Conservation (phyloP, 2,888 invertebrate species). For the Calephelis perditalis region DNA sequence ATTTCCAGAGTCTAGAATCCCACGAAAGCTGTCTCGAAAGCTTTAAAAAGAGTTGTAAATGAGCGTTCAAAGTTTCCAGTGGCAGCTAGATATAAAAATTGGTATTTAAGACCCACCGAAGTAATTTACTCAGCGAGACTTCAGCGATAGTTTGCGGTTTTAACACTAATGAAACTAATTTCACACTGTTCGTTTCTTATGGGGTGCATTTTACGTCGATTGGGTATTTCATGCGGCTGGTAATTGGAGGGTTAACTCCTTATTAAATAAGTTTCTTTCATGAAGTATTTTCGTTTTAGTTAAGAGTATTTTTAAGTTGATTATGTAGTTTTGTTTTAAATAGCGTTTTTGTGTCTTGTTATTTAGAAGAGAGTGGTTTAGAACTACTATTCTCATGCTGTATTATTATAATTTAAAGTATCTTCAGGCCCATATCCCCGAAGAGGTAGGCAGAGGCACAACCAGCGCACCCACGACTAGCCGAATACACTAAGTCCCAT, state of each 20-base stretch:
- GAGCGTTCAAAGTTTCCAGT: slow-evolving; percentile 34
- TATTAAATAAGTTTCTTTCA: slow-evolving; percentile 14
- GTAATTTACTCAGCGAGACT: slow-evolving; percentile 38
- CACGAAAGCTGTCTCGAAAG: background rate
- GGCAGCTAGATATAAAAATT: slow-evolving; percentile 35
- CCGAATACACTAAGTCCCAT: too few relatives aligned
- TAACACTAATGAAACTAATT: slow-evolving; percentile 50
- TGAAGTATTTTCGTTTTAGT: background rate
- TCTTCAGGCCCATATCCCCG: too few relatives aligned
- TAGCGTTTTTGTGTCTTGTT: too few relatives aligned
- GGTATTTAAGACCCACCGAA: slow-evolving; percentile 35
- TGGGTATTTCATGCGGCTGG: slow-evolving; percentile 17
- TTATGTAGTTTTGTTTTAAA: background rate
- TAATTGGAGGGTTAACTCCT: slow-evolving; percentile 18
- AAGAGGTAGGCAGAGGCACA: too few relatives aligned
- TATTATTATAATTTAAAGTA: too few relatives aligned
- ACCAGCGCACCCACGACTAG: too few relatives aligned
- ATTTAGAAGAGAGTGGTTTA: too few relatives aligned
- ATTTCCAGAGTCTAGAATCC: background rate
- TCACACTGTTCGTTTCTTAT: slow-evolving; percentile 45
- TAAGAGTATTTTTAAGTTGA: background rate
- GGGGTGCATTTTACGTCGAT: slow-evolving; percentile 28
- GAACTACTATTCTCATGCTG: too few relatives aligned
- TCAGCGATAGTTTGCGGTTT: slow-evolving; percentile 37
- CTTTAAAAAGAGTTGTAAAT: slow-evolving; percentile 43